These are phyloP conservation scores for Thripadectes ignobilis DNA, from an alignment of 2,797 vertebrate species.

Conservation along the genomic window DNA sequence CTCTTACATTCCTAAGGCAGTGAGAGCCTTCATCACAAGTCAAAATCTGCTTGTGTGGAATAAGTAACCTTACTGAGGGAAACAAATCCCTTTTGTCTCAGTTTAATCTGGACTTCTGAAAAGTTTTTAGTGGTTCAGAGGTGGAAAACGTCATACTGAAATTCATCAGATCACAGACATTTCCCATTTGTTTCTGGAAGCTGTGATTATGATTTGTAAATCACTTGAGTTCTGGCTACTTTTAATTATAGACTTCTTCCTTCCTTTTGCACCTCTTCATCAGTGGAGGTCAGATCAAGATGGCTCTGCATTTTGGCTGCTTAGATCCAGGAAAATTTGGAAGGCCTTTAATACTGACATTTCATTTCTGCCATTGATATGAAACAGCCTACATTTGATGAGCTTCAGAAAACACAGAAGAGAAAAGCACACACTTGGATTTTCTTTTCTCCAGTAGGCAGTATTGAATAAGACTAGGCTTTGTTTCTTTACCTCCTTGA, in stretches of 20 bases:
- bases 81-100: not conserved
- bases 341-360: conserved; percentile 21
- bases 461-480: not conserved
- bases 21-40: not conserved
- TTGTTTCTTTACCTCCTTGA: conserved; percentile 2
- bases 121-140: not conserved
- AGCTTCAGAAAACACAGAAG: conserved; percentile 26
- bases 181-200: conserved; percentile 7
- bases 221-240: not conserved
- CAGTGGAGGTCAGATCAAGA: not conserved
- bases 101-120: not conserved
- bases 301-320: not conserved
- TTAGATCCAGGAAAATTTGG: conserved; percentile 10
- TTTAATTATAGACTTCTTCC: not conserved
- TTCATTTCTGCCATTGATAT: conserved; percentile 33
- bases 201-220: not conserved
- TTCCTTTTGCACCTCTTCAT: conserved; percentile 2
- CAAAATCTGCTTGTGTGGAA: conserved; percentile 3
- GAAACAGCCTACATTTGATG: not conserved
- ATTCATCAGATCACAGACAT: not conserved
- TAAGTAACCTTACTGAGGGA: not conserved
- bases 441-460: not conserved
- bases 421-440: conserved; percentile 5
- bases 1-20: conserved; percentile 41
- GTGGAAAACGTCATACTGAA: not conserved